Base-by-base conservation (phyloP, 1,140 invertebrate species). In the Ceratosolen fusciceps region DNA sequence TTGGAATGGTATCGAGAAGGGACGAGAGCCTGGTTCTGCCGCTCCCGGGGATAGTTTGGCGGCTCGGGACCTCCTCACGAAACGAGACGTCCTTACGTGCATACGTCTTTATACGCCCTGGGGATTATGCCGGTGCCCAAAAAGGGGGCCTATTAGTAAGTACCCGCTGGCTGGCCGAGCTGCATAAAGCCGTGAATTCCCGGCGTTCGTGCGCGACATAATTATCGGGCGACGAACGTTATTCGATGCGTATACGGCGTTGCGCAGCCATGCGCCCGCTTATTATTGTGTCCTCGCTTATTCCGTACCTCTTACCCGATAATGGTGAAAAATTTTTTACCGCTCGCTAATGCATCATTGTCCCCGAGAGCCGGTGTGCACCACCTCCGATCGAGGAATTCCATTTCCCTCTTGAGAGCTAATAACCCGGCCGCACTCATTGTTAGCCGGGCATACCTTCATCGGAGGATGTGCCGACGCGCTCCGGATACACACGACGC, bases 341-440 rank as follows among this genome's bases (percentile, higher is more conserved):
- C 43, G 43, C 47, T 71, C 5, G 26, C 54, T 71, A 71, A 71
- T 52, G 68, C 47, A 71, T 71, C 47, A 71, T 54, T 71, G 26
- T 71, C 26, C 49, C 21, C 3, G 39, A 10, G 4, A 14, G 8
- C 19, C 0, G 2, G 21, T 1, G 24, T 16, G 24, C 21, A n/a
- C 8, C 39, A 1, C n/a, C 7, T 16, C 16, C 31, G 4, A 19
- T 67, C 43, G 8, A 68, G n/a, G 29, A 68, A 47, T 68, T 68
- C 37, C 67, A 68, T 68, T 47, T 68, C 37, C 39, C 10, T 68
- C 39, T 47, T 14, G 37, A 21, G 34, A 1, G 39, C 1, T 24
- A 68, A n/a, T 24, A 47, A 9, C n/a, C 31, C 60, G 19, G n/a
- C 4, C 19, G 34, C 62, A 24, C n/a, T 68, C 67, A 68, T 68